These are phyloP conservation scores for Nannospalax galili DNA, from an alignment of 2,113 vertebrate genomes.

Conservation along the genomic window DNA sequence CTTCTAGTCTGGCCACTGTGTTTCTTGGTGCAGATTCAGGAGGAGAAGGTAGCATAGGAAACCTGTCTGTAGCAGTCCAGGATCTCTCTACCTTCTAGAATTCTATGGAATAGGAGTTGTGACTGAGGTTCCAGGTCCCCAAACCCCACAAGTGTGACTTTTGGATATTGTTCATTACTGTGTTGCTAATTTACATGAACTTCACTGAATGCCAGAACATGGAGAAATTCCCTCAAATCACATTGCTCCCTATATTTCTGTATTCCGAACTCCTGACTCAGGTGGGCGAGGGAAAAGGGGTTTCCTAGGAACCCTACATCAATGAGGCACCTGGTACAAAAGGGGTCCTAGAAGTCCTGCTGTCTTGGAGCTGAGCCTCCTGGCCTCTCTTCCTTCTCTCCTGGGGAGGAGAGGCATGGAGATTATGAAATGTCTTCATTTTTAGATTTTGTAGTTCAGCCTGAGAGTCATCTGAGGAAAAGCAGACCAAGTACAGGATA, in stretches of 20 bases:
- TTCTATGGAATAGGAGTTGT: background rate
- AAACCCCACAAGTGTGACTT: background rate
- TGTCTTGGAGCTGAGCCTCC: background rate
- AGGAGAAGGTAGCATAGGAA: background rate
- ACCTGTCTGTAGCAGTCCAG: background rate
- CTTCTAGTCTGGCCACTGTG: background rate
- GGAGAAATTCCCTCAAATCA: background rate
- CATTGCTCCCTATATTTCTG: background rate
- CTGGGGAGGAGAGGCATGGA: background rate
- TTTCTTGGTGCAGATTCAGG: fast-evolving
- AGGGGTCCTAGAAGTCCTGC: background rate
- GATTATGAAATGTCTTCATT: background rate
- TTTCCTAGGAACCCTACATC: background rate
- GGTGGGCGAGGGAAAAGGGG: background rate
- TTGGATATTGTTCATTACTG: background rate
- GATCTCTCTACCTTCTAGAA: background rate
- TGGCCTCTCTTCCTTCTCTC: background rate
- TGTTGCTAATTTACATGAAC: background rate
- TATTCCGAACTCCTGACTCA: background rate
- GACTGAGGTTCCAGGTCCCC: background rate
- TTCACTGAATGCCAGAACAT: background rate
- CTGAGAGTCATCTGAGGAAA: background rate
- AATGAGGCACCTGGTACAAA: background rate
- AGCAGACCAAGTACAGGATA: background rate
- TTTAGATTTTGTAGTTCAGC: background rate